Conservation (phyloP, 2,888 invertebrate species). For the Copidosoma aretas region DNA sequence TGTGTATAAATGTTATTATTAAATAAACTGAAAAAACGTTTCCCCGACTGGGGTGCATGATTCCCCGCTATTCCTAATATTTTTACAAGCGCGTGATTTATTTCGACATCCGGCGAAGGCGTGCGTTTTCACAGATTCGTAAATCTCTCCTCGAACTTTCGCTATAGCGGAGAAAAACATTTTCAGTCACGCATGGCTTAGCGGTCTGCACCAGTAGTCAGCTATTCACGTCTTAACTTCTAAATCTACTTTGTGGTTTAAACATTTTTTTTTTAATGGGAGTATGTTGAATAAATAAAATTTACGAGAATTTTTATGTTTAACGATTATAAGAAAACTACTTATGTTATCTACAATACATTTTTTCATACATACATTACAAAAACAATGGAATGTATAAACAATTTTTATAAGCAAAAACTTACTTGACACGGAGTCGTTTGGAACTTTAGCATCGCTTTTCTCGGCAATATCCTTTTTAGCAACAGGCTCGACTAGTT, state of each 20-base stretch:
- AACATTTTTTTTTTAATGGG: background rate
- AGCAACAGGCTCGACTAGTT: constrained; percentile 44
- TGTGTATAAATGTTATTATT: too few species aligned
- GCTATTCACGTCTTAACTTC: background rate
- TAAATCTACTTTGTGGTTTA: background rate
- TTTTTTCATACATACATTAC: too few species aligned
- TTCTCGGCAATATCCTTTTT: constrained; percentile 13
- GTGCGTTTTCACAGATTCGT: background rate
- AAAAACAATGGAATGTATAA: background rate
- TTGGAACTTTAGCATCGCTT: background rate
- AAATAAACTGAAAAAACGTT: too few species aligned
- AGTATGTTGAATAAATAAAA: too few species aligned
- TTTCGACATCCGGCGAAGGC: background rate
- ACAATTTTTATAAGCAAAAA: too few species aligned
- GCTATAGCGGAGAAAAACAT: background rate
- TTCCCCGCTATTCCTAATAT: background rate
- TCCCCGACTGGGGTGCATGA: too few species aligned
- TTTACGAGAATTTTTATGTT: too few species aligned
- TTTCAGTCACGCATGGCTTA: constrained; percentile 15
- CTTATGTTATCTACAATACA: too few species aligned
- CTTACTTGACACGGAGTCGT: background rate
- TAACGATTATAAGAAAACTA: too few species aligned
- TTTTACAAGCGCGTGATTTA: background rate
- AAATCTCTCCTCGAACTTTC: constrained; percentile 19
- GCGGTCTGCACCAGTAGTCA: background rate